These are phyloP conservation scores for Atrichornis clamosus DNA, from an alignment of 2,113 vertebrate genomes.

Conservation along the genomic window DNA sequence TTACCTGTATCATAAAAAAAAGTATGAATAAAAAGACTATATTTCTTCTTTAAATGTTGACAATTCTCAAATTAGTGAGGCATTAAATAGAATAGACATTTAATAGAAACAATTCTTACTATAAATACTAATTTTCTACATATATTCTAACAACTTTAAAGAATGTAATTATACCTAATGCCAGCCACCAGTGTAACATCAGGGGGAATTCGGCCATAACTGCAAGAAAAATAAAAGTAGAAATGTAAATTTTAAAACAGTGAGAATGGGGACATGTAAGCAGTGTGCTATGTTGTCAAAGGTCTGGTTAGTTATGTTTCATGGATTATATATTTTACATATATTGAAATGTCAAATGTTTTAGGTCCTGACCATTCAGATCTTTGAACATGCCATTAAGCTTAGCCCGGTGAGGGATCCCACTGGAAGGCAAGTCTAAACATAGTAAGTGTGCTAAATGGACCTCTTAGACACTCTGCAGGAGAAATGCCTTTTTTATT, in stretches of 20 bases:
- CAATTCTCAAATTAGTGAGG: not conserved
- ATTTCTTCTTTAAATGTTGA: not conserved
- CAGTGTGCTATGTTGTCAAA: not conserved
- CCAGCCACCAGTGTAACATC: conserved; percentile 85
- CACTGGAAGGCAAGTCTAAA: not conserved
- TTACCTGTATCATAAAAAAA: not conserved
- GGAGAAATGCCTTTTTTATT: not conserved
- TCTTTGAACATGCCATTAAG: not conserved
- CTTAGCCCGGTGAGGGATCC: not conserved
- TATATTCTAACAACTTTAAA: not conserved
- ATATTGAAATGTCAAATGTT: not conserved
- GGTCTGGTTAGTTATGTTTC: not conserved
- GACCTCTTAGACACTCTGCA: not conserved
- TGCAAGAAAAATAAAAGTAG: conserved; percentile 57
- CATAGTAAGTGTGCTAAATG: fast-evolving
- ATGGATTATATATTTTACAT: not conserved
- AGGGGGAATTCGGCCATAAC: conserved; percentile 84
- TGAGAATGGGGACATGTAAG: not conserved
- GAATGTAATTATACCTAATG: conserved; percentile 73
- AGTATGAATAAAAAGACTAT: not conserved
- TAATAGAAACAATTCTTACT: not conserved
- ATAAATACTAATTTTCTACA: not conserved
- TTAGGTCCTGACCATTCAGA: not conserved
- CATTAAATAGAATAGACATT: not conserved
- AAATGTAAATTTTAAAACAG: not conserved